Base-by-base conservation (phyloP, 2,888 invertebrate species). In the Shargacucullia verbasci region DNA sequence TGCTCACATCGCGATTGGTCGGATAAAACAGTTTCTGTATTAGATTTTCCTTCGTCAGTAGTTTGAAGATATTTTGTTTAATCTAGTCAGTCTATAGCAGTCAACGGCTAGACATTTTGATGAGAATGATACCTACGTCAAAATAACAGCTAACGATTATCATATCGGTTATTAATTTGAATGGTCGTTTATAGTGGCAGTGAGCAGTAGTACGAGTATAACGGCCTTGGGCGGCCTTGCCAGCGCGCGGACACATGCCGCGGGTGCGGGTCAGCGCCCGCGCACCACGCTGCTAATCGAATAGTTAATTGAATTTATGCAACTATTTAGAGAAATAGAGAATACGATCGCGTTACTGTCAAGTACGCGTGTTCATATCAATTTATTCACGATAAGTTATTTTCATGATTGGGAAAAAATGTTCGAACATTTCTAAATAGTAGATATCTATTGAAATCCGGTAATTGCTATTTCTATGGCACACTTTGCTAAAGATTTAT, bases 191-290 rank as follows among this genome's bases (percentile, higher is more conserved):
- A 69, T 62, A 68, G 55, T 52, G 59, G 50, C 50, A 45, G 65
- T 54, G 56, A 61, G 53, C 50, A 45, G 65, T 54, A 59, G 78
- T 78, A 74, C 78, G 77, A 77, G 84, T 80, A 83, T 86, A 87
- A 87, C 89, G 89, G 90, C 93, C 92, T 92, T 91, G 91, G 79
- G 67, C 86, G 92, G 88, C 91, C 92, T 93, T 92, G 92, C 84
- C 82, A 76, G 78, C 76, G 84, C 83, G 74, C 76, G 67, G 80
- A 74, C 68, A 71, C 72, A 77, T 61, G 66, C 72, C 40, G 27
- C 46, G 34, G 40, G 45, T 9, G 48, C 59, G 59, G 87, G 85
- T 86, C 86, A 84, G 65, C 78, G 84, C 57, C 80, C 81, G 76
- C 45, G 65, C 74, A 52, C 59, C 47, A 76, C 60, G 74, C 73